These are phyloP conservation scores for Ophion obscuratus DNA, from an alignment of 2,888 invertebrate genomes.

Conservation along the genomic window DNA sequence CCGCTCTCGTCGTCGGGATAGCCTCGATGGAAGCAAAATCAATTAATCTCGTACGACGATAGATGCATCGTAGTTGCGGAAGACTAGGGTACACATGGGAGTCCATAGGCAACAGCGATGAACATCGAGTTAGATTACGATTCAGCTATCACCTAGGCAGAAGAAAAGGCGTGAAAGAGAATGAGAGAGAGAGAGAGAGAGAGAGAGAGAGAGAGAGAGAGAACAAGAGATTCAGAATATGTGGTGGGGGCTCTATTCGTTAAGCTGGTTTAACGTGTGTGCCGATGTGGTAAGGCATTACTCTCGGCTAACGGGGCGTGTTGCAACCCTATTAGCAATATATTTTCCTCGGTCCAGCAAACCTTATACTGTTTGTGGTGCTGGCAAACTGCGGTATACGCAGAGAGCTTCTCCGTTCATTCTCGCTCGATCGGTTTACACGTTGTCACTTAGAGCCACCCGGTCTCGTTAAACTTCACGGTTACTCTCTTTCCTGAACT, in stretches of 20 bases:
- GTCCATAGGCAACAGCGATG: neutral
- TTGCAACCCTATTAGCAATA: conserved; percentile 82
- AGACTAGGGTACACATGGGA: conserved; percentile 13
- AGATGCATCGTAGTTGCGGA: neutral
- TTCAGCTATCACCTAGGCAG: conserved; percentile 42
- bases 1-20: neutral
- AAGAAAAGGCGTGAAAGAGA: conserved; percentile 15
- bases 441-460: conserved; percentile 73
- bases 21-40: neutral
- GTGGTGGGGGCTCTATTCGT: conserved; percentile 72
- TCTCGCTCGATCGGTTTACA: conserved; percentile 74
- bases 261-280: conserved; percentile 80
- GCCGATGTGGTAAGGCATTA: conserved; percentile 79
- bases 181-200: conserved; percentile 11
- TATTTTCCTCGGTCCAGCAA: conserved; percentile 77
- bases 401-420: conserved; percentile 56
- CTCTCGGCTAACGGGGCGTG: conserved; percentile 80
- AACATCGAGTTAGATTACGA: conserved; percentile 51
- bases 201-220: conserved; percentile 26
- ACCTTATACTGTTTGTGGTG: conserved; percentile 70
- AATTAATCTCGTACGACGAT: conserved; percentile 17
- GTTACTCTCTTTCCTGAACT: conserved; percentile 29
- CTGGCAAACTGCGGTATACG: conserved; percentile 64
- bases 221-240: conserved; percentile 40
- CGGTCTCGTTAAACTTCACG: conserved; percentile 61